These are phyloP conservation scores for Echinops telfairi DNA, from an alignment of 2,113 vertebrate species.

Conservation along the genomic window DNA sequence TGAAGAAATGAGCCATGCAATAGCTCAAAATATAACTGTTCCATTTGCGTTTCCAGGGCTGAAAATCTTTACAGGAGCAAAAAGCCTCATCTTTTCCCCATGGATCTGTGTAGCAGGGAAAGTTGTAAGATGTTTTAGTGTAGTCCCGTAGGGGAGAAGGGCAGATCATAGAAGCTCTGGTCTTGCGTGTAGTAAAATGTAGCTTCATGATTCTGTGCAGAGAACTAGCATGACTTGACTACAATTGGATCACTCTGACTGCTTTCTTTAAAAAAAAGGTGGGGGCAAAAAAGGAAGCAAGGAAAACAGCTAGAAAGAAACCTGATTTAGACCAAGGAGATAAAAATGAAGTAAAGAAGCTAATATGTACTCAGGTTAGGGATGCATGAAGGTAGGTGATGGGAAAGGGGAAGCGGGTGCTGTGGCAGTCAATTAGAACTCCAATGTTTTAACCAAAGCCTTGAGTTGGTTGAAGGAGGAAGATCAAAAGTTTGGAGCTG, in stretches of 20 bases:
- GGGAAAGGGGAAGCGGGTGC: not conserved
- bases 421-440: not conserved
- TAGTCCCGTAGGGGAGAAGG: not conserved
- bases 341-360: not conserved
- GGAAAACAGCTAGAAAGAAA: slow-evolving; percentile 4
- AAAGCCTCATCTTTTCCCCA: no score
- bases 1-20: no score
- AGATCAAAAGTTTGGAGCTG: slow-evolving; percentile 13
- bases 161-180: not conserved
- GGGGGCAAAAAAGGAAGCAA: slow-evolving; percentile 22
- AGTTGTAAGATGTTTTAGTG: no score
- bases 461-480: not conserved
- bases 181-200: slow-evolving; percentile 56
- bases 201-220: not conserved
- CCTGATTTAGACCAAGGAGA: not conserved
- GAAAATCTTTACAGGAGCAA: no score
- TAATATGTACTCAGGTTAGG: not conserved
- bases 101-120: no score
- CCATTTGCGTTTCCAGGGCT: no score
- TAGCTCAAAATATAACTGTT: no score
- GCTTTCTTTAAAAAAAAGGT: slow-evolving; percentile 31
- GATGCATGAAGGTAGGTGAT: not conserved
- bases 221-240: slow-evolving; percentile 28
- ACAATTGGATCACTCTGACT: slow-evolving; percentile 1
- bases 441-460: not conserved